A percentile compares a stretch with the other conserved stretches of the same genome.
Conservation (phyloP, 1,140 invertebrate species). For the Aphidius gifuensis region DNA sequence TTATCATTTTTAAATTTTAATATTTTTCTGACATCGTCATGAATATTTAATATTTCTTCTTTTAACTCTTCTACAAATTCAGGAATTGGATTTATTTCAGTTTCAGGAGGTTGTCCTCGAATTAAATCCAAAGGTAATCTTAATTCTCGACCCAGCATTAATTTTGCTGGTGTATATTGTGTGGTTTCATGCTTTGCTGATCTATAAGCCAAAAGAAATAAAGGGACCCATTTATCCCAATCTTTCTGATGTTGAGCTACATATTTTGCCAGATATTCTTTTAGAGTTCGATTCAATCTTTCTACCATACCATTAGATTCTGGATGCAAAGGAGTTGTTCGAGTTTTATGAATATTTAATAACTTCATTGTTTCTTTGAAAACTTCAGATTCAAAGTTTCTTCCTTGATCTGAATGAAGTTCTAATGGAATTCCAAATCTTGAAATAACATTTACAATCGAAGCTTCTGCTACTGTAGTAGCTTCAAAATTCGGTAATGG, state of each 20-base stretch:
- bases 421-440: too few species aligned
- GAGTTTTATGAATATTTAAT: too few species aligned
- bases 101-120: conserved; percentile 6
- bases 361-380: too few species aligned
- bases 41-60: background rate
- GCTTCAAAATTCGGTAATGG: too few species aligned
- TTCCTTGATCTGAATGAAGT: too few species aligned
- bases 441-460: too few species aligned
- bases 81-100: background rate
- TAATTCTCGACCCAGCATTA: conserved; percentile 11
- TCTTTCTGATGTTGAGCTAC: conserved; percentile 9
- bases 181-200: conserved; percentile 18
- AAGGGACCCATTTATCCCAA: conserved; percentile 17
- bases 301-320: conserved; percentile 46
- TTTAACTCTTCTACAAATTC: conserved; percentile 6
- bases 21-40: conserved; percentile 6
- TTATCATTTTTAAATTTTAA: conserved; percentile 11
- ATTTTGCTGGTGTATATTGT: conserved; percentile 14
- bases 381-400: too few species aligned
- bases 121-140: conserved; percentile 10
- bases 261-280: conserved; percentile 19
- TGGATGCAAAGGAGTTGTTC: conserved; percentile 16
- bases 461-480: too few species aligned
- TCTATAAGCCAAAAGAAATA: conserved; percentile 19
- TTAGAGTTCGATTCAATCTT: conserved; percentile 36